phyloP scores from a whole-genome alignment of 2,797 vertebrate genomes.

The Benthosema pterotum region DNA sequence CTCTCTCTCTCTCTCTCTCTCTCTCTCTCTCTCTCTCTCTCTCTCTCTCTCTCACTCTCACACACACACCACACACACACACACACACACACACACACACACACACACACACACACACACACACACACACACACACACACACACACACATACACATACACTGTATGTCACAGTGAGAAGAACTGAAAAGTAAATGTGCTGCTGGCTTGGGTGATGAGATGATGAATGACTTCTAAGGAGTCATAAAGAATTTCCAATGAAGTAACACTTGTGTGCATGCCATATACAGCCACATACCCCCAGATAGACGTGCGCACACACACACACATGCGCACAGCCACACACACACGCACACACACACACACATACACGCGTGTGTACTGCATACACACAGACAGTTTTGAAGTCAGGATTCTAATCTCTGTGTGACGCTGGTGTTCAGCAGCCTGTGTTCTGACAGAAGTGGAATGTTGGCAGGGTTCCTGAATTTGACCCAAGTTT shows the following conservation, averaged over 20 bases:
- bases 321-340: constrained; percentile 3
- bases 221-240: constrained; percentile 17
- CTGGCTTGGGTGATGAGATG: constrained; percentile 16
- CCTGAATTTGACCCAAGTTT: constrained; percentile 68
- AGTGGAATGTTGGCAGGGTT: constrained; percentile 75
- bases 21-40: too few species aligned
- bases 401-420: constrained; percentile 58
- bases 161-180: neutral
- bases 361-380: constrained; percentile 4
- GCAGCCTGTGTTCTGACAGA: constrained; percentile 72
- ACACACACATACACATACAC: neutral
- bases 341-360: neutral
- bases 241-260: constrained; percentile 1
- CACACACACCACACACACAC: too few species aligned
- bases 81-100: too few species aligned
- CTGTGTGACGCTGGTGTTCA: constrained; percentile 58
- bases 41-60: too few species aligned
- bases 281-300: neutral
- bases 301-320: neutral
- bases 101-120: too few species aligned
- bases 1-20: too few species aligned
- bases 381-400: constrained; percentile 1
- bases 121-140: neutral
- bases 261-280: neutral
- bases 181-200: neutral